Conservation (phyloP, 2,113 vertebrate species). For the Apteryx mantelli region DNA sequence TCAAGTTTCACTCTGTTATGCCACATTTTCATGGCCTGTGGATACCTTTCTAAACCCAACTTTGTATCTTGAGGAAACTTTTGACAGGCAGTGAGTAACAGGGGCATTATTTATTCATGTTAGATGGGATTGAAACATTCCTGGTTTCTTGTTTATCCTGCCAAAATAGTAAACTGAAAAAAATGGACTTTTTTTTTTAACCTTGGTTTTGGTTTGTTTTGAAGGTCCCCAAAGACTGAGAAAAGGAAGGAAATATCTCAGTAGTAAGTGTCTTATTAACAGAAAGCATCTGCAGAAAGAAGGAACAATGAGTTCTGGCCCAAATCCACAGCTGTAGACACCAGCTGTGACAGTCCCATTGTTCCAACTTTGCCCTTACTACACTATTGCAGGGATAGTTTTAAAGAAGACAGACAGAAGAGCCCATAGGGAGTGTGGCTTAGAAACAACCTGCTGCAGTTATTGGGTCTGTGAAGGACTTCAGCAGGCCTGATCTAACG, state of each 20-base stretch:
- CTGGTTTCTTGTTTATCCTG: slow-evolving; percentile 43
- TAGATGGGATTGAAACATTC: neutral
- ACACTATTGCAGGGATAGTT: neutral
- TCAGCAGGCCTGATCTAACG: neutral
- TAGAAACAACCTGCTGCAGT: neutral
- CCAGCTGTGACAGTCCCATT: slow-evolving; percentile 37
- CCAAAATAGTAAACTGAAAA: slow-evolving; percentile 25
- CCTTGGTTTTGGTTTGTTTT: slow-evolving; percentile 2
- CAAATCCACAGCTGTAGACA: slow-evolving; percentile 30
- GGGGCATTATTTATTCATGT: slow-evolving; percentile 41
- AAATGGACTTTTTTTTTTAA: neutral
- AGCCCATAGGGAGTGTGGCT: neutral
- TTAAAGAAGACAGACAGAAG: neutral
- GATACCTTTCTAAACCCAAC: neutral
- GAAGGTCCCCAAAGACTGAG: neutral
- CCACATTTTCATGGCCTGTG: slow-evolving; percentile 17
- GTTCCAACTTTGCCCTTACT: slow-evolving; percentile 4
- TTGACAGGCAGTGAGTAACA: slow-evolving; percentile 30
- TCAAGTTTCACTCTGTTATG: neutral
- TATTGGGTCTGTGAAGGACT: neutral
- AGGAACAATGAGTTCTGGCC: slow-evolving; percentile 35
- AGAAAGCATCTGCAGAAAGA: slow-evolving; percentile 31
- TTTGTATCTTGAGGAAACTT: slow-evolving; percentile 27
- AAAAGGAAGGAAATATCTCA: neutral
- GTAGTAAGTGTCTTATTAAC: neutral